phyloP scores from a whole-genome alignment of 2,113 vertebrate genomes.

The Barbus barbus region DNA sequence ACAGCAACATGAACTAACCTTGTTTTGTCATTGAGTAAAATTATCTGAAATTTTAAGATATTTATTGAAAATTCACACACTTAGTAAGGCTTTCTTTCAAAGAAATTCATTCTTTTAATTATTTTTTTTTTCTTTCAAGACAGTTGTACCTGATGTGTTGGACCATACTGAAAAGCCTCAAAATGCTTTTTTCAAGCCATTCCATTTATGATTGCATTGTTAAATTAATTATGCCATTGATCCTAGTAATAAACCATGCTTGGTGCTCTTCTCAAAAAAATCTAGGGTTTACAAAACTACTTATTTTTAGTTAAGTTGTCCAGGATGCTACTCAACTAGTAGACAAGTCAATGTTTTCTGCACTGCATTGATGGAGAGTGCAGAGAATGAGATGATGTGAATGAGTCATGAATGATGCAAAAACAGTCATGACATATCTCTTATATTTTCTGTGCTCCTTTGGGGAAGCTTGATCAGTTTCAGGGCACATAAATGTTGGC shows the following conservation, averaged over 20 bases:
- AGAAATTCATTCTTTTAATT: too few species aligned
- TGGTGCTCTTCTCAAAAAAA: background rate
- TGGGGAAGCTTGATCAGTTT: background rate
- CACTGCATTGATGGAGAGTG: background rate
- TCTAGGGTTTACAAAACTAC: background rate
- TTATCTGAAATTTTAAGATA: too few species aligned
- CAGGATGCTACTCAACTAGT: background rate
- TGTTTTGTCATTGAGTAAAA: too few species aligned
- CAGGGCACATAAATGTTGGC: background rate
- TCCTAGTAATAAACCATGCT: background rate
- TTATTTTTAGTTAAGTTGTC: background rate
- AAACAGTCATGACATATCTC: background rate
- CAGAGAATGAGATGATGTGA: background rate
- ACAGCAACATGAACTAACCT: too few species aligned
- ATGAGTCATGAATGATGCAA: background rate
- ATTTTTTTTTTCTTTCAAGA: too few species aligned
- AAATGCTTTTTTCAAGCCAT: too few species aligned
- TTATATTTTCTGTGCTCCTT: too few species aligned
- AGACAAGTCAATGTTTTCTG: background rate
- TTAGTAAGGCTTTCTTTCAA: too few species aligned
- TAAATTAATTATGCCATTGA: background rate
- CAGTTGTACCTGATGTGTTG: too few species aligned
- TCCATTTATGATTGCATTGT: too few species aligned
- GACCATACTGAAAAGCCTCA: too few species aligned
- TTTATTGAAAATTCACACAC: too few species aligned